Evolutionary conservation across 1,140 invertebrate genomes (phyloP), one percentile per base, ranked within the genome.

Genomic region (Lucilia sericata): DNA sequence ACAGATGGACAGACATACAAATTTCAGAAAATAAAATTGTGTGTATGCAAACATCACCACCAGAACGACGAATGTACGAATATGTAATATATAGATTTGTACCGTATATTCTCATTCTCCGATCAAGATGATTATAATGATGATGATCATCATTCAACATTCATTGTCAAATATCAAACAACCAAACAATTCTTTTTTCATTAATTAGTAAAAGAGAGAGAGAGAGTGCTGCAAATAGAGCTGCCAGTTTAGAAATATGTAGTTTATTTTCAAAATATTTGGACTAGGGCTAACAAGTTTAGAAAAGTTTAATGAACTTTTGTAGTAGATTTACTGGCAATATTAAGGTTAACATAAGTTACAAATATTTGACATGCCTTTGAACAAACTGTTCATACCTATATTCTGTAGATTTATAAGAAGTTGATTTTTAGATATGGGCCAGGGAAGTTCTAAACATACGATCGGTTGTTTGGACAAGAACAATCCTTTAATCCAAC

Each of bases 141-240:
- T 70, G 65, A 70, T 21, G 65, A 70, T 49, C n/a, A 80, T 47
- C 42, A 80, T 78, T 80, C 76, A 80, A 80, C 42, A 80, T 80
- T 80, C 76, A 80, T 80, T 80, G 76, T 80, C 76, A 80, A 80
- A 80, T 80, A 80, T 80, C 76, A 80, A 80, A 49, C 42, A 80
- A 49, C 42, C 76, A 80, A 21, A 14, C 76, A 80, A 49, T 55
- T 55, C 51, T 55, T 55, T 21, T 49, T 80, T 80, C 76, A 49
- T 80, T 80, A 80, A 80, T 80, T 78, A 47, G 75, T 49, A 19
- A 5, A 70, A 21, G 19, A 70, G 65, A 70, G 21, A 25, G 25
- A 30, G 25, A 30, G 25, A 30, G 25, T 3, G 3, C 5, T 7
- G 9, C 19, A 10, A 10, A 70, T 12, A 70, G 65, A 25, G 65